Percentiles rank a stretch among this genome's conserved stretches.
Evolutionary conservation across 2,113 vertebrate genomes (phyloP).

Genomic region (Pleuronectes platessa): DNA sequence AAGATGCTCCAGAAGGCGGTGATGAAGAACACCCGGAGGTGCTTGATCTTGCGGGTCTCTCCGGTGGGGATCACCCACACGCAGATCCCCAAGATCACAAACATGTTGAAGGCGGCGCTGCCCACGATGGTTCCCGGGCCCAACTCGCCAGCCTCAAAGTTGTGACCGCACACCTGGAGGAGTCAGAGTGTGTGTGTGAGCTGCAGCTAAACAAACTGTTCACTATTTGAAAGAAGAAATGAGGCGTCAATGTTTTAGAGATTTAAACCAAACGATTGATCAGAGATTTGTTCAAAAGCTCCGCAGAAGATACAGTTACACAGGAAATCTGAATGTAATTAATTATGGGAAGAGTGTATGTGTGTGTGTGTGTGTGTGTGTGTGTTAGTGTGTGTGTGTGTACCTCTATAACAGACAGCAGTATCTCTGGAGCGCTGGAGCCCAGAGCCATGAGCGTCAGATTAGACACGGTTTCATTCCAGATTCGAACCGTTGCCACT

Average conservation of each 20-base stretch:
- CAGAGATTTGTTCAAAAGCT: no score
- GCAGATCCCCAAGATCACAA: conserved; percentile 94
- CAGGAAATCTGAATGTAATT: no score
- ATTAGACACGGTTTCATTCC: conserved; percentile 98
- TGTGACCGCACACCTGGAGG: conserved; percentile 89
- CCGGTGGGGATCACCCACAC: conserved; percentile 91
- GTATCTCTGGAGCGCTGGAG: conserved; percentile 94
- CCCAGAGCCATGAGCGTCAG: conserved; percentile 94
- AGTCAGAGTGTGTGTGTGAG: background rate
- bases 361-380: background rate
- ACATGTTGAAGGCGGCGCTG: conserved; percentile 98
- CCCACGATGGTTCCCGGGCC: conserved; percentile 96
- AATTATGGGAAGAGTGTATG: background rate
- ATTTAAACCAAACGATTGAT: background rate
- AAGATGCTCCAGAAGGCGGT: conserved; percentile 98
- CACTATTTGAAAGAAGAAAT: background rate
- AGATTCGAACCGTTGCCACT: conserved; percentile 93
- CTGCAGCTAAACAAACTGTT: background rate
- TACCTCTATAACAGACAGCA: conserved; percentile 93
- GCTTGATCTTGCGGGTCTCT: conserved; percentile 92
- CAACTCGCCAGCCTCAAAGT: conserved; percentile 89
- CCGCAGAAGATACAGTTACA: no score
- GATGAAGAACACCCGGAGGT: conserved; percentile 95
- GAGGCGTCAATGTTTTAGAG: background rate
- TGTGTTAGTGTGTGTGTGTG: conserved; percentile 33